Conservation (phyloP, 2,113 vertebrate genomes). For the Brachyistius frenatus region DNA sequence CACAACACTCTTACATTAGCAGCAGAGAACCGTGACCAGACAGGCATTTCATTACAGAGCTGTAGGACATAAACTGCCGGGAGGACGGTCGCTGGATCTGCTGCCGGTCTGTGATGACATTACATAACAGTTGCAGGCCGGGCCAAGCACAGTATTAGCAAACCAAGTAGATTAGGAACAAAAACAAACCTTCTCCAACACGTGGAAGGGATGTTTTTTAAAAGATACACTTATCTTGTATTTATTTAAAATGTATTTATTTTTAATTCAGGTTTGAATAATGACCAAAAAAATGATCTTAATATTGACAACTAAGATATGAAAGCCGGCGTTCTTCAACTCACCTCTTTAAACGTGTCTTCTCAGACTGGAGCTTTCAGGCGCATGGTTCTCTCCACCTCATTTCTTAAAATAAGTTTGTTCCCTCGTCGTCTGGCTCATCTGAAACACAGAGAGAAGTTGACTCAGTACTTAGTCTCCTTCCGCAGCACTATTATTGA, state of each 20-base stretch:
- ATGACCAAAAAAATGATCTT: background rate
- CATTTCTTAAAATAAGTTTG: conserved; percentile 56
- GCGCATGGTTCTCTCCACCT: conserved; percentile 38
- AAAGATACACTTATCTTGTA: background rate
- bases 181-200: background rate
- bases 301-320: background rate
- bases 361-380: conserved; percentile 49
- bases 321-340: conserved; percentile 16
- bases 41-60: conserved; percentile 29
- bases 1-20: conserved; percentile 48
- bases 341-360: conserved; percentile 69
- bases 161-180: conserved; percentile 32
- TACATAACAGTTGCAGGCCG: conserved; percentile 41
- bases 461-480: conserved; percentile 34
- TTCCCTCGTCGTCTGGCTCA: conserved; percentile 60
- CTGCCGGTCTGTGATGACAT: conserved; percentile 12
- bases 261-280: background rate
- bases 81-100: background rate
- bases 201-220: background rate
- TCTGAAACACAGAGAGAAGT: conserved; percentile 74
- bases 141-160: conserved; percentile 29
- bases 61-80: conserved; percentile 1
- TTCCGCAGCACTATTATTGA: conserved; percentile 46
- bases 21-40: conserved; percentile 40
- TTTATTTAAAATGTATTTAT: no score